These are phyloP conservation scores for Eupleurogrammus muticus DNA, from an alignment of 2,797 vertebrate genomes.

Conservation along the genomic window DNA sequence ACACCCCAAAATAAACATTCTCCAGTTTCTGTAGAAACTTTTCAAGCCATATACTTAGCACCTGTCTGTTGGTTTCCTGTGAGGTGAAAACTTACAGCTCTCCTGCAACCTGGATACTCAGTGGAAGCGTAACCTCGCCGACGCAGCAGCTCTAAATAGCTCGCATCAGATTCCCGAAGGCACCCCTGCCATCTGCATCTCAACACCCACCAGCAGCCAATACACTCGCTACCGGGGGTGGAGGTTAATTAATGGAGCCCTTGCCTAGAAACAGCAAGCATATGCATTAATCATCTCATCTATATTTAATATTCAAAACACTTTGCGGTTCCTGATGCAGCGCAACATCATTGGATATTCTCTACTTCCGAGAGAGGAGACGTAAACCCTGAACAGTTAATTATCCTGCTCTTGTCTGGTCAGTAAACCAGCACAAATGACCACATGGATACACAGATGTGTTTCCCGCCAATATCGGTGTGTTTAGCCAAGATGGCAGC, in stretches of 20 bases:
- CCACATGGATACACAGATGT: constrained; percentile 67
- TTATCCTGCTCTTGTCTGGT: not conserved
- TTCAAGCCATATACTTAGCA: constrained; percentile 4
- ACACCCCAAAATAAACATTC: not conserved
- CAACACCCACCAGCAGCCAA: constrained; percentile 63
- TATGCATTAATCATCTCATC: constrained; percentile 77
- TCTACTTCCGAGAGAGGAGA: constrained; percentile 8
- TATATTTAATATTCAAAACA: constrained; percentile 69
- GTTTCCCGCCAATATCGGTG: constrained; percentile 42
- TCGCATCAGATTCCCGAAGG: constrained; percentile 53
- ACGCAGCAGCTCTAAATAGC: constrained; percentile 71
- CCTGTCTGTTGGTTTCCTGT: constrained; percentile 43
- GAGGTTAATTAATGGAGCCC: constrained; percentile 75
- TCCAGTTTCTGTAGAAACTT: constrained; percentile 29
- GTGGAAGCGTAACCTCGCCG: constrained; percentile 53
- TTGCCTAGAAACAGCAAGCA: constrained; percentile 63
- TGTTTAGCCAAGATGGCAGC: constrained; percentile 62
- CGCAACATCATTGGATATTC: not conserved
- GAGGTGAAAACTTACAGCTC: constrained; percentile 57
- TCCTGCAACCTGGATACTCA: constrained; percentile 42
- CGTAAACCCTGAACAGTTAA: constrained; percentile 3
- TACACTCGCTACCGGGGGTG: constrained; percentile 47
- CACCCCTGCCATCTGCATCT: constrained; percentile 73
- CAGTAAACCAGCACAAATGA: constrained; percentile 10
- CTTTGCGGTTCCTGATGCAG: constrained; percentile 8